Percentiles rank a stretch among this genome's conserved stretches.
Evolutionary conservation across 2,113 vertebrate species (phyloP).

Genomic region (Notarius lentiginosus): DNA sequence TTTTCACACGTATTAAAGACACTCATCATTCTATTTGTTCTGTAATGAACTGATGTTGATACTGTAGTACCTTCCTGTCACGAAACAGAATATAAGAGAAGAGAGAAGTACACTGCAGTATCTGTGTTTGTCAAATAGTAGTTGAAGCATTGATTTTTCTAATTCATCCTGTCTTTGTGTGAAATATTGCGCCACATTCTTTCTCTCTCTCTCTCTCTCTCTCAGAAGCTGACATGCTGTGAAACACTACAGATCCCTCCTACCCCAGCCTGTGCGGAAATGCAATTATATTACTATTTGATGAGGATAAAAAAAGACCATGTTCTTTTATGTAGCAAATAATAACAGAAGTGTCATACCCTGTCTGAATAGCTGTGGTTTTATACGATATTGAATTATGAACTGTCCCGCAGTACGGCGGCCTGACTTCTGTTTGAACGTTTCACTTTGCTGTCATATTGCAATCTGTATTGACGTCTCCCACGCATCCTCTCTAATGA

Average conservation of each 20-base stretch:
- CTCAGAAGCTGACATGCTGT: constrained; percentile 44
- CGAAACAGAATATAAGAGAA: constrained; percentile 28
- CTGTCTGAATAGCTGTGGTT: constrained; percentile 57
- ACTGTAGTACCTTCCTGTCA: constrained; percentile 39
- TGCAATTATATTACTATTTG: constrained; percentile 64
- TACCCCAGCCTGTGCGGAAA: constrained; percentile 52
- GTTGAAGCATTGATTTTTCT: constrained; percentile 53
- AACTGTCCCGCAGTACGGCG: constrained; percentile 56
- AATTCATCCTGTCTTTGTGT: constrained; percentile 49
- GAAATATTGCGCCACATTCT: constrained; percentile 38
- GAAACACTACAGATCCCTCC: constrained; percentile 56
- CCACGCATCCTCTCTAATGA: constrained; percentile 52
- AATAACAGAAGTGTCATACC: constrained; percentile 65
- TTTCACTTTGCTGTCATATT: constrained; percentile 54
- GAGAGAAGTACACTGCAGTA: constrained; percentile 32
- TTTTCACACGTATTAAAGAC: constrained; percentile 46
- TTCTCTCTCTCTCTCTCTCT: constrained; percentile 31
- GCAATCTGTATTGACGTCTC: constrained; percentile 47
- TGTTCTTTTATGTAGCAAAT: constrained; percentile 61
- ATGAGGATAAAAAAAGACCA: constrained; percentile 49
- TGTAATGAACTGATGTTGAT: constrained; percentile 41
- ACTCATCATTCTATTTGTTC: constrained; percentile 47
- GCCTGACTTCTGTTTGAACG: constrained; percentile 51
- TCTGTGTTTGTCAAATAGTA: constrained; percentile 44
- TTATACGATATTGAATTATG: constrained; percentile 62